Evolutionary conservation across 2,797 vertebrate genomes (phyloP).

Genomic region (Pipistrellus nathusii): DNA sequence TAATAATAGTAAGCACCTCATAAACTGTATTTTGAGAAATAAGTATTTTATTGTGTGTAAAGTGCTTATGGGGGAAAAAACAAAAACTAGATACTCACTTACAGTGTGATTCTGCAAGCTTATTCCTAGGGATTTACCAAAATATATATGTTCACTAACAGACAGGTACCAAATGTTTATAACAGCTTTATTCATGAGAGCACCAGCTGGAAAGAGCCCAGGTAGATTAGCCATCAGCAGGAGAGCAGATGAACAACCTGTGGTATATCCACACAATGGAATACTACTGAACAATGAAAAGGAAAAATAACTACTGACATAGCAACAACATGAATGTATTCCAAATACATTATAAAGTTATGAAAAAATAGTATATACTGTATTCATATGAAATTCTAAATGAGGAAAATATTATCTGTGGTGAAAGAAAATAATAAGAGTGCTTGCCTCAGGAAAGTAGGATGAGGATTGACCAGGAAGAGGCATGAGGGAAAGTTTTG

Average conservation of each 20-base stretch:
- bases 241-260: neutral
- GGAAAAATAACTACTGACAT: fast-evolving
- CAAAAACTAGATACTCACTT: neutral
- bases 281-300: neutral
- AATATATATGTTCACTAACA: neutral
- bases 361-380: neutral
- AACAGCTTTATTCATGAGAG: neutral
- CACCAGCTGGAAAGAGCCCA: neutral
- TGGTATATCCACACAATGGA: neutral
- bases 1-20: fast-evolving
- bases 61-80: neutral
- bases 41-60: neutral
- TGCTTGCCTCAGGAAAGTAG: neutral
- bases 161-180: neutral
- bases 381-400: neutral
- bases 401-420: no score
- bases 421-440: neutral
- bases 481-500: fast-evolving
- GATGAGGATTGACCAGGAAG: neutral
- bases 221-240: neutral
- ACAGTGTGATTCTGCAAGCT: neutral
- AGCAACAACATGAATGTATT: fast-evolving
- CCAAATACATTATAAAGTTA: neutral
- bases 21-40: neutral
- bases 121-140: neutral